Conservation (phyloP, 2,797 vertebrate species). For the Caiman crocodilus region DNA sequence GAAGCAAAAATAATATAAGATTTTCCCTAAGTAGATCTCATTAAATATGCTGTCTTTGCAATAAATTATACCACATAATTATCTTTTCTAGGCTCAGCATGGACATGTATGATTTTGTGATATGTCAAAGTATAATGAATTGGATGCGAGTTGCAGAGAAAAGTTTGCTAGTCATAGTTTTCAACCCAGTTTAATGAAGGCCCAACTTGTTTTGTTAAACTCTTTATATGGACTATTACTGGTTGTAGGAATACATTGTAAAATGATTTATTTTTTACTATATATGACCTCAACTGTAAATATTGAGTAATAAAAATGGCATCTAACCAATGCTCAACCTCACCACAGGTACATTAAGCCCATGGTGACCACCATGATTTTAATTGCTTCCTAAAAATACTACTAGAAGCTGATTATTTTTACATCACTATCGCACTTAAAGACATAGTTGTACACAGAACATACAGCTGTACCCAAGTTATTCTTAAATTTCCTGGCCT, state of each 20-base stretch:
- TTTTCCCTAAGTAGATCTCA: not conserved
- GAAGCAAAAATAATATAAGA: not conserved
- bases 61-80: not conserved
- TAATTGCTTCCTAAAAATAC: not conserved
- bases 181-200: not conserved
- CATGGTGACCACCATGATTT: not conserved
- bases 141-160: not conserved
- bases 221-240: accelerated
- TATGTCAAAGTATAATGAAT: not conserved
- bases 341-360: not conserved
- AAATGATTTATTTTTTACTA: not conserved
- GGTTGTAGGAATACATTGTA: not conserved
- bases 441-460: too few species aligned
- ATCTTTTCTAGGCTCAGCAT: not conserved
- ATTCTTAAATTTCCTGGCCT: too few species aligned
- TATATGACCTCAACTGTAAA: not conserved
- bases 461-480: too few species aligned
- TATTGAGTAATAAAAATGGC: not conserved
- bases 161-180: not conserved
- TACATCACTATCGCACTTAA: too few species aligned
- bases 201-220: not conserved
- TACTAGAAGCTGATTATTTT: not conserved
- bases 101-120: not conserved
- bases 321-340: not conserved
- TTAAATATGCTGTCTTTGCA: not conserved